These are phyloP conservation scores for Pseudomyrmex pallidus DNA, from an alignment of 1,140 invertebrate genomes.

Conservation along the genomic window DNA sequence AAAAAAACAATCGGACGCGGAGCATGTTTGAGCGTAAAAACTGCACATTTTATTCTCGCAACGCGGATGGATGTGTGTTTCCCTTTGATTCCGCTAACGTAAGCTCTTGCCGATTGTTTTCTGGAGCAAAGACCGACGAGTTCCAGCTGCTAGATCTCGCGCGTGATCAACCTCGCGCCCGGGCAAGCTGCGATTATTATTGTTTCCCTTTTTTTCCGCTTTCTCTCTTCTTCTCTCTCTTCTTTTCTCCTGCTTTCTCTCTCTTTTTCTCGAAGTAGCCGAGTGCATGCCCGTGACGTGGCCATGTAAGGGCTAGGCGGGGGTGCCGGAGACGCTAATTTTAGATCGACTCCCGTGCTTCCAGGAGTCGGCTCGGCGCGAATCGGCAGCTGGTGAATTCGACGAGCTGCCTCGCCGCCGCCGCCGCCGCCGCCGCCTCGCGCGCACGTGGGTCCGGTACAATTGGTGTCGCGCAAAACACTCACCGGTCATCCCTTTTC, in stretches of 20 bases:
- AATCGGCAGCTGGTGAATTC: slow-evolving; percentile 80
- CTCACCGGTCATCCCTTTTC: slow-evolving; percentile 75
- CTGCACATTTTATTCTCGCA: not conserved
- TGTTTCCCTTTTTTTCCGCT: slow-evolving; percentile 64
- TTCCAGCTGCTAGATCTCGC: slow-evolving; percentile 70
- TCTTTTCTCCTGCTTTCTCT: slow-evolving; percentile 6
- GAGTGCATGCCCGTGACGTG: slow-evolving; percentile 65
- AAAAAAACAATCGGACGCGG: too few relatives aligned
- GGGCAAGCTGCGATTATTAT: slow-evolving; percentile 67
- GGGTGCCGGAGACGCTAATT: slow-evolving; percentile 78
- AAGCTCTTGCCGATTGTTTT: slow-evolving; percentile 26
- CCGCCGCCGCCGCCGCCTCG: not conserved
- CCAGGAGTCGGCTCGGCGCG: slow-evolving; percentile 72
- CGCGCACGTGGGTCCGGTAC: slow-evolving; percentile 72
- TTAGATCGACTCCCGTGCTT: slow-evolving; percentile 78
- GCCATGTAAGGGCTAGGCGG: slow-evolving; percentile 75
- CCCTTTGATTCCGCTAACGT: slow-evolving; percentile 17
- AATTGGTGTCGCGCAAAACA: slow-evolving; percentile 74
- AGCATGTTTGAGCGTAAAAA: too few relatives aligned
- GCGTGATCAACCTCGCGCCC: slow-evolving; percentile 64
- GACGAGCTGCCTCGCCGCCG: too few relatives aligned
- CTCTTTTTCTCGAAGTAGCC: slow-evolving; percentile 61
- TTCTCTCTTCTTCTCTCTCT: slow-evolving; percentile 26
- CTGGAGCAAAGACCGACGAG: slow-evolving; percentile 31
- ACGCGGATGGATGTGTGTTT: not conserved